Conservation (phyloP, 2,113 vertebrate species). For the Syngnathoides biaculeatus region DNA sequence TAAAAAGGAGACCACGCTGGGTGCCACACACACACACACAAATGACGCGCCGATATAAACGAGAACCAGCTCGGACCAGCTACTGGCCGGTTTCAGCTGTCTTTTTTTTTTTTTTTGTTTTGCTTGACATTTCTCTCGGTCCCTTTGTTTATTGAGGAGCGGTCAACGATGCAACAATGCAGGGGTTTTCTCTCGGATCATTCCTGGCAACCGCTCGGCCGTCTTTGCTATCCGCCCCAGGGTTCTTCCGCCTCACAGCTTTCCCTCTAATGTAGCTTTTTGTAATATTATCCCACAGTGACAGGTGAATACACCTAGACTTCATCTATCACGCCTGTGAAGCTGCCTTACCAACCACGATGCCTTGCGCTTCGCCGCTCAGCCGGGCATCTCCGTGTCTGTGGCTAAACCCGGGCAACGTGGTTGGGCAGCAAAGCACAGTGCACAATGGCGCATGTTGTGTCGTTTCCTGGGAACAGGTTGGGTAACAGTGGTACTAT, state of each 20-base stretch:
- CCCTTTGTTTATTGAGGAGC: constrained; percentile 64
- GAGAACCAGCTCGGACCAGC: constrained; percentile 77
- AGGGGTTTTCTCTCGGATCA: constrained; percentile 49
- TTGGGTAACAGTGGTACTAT: constrained; percentile 73
- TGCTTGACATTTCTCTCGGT: constrained; percentile 61
- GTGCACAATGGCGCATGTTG: constrained; percentile 76
- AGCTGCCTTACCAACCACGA: constrained; percentile 47
- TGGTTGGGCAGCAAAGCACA: constrained; percentile 76
- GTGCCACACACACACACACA: constrained; percentile 48
- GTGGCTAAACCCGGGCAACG: constrained; percentile 71
- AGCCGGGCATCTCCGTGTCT: constrained; percentile 61
- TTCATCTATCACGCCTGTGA: constrained; percentile 26
- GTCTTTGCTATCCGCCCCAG: constrained; percentile 9
- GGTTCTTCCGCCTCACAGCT: constrained; percentile 36
- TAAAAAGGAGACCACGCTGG: constrained; percentile 41
- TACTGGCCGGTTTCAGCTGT: constrained; percentile 65
- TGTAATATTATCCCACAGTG: constrained; percentile 32
- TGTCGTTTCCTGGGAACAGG: constrained; percentile 79
- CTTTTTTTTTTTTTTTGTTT: constrained; percentile 64
- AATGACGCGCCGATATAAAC: constrained; percentile 55
- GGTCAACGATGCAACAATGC: constrained; percentile 60
- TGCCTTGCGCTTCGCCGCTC: constrained; percentile 49
- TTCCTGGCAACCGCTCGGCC: constrained; percentile 52
- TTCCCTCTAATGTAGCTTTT: constrained; percentile 37
- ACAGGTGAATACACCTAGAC: constrained; percentile 45